Base-by-base conservation (phyloP, 1,140 invertebrate genomes). In the Planococcus citri region DNA sequence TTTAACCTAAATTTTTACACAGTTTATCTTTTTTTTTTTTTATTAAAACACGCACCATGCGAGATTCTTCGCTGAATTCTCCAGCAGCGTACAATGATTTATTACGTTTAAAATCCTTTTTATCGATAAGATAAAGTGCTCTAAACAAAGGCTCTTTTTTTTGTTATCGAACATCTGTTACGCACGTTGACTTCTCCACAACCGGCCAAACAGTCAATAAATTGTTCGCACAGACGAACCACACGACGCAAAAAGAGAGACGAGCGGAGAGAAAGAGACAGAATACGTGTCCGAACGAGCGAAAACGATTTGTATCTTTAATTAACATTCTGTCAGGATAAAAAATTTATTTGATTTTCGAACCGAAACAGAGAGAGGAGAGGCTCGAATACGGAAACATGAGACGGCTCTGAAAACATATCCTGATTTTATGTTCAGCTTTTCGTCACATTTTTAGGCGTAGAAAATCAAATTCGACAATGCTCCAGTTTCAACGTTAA, bases 301-400 rank as follows among this genome's bases (percentile, higher is more conserved):
- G 60, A 27, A 27, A 25, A 27, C 25, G 14, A 64, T 64, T 64
- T 64, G 60, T 64, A 27, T 64, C 60, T 64, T 64, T 64, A 64
- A 64, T 64, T 64, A 64, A 64, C 60, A 14, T 64, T 64, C 25
- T 25, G 60, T 64, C 60, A 27, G 22, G 20, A 25, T 3, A 27
- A 64, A 27, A 64, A 64, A 64, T 64, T 64, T 64, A 64, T 64
- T 64, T 20, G 60, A 64, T 64, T 64, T 20, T 24, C 6, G 4
- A 51, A 3, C 41, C 41, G n/a, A n/a, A n/a, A n/a, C n/a, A n/a
- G n/a, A n/a, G n/a, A n/a, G n/a, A n/a, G n/a, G n/a, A n/a, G n/a
- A n/a, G n/a, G n/a, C n/a, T n/a, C n/a, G n/a, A n/a, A n/a, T n/a
- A n/a, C n/a, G n/a, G n/a, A n/a, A n/a, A n/a, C n/a, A n/a, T n/a